phyloP scores from a whole-genome alignment of 2,797 vertebrate genomes.

The Microchirus variegatus region DNA sequence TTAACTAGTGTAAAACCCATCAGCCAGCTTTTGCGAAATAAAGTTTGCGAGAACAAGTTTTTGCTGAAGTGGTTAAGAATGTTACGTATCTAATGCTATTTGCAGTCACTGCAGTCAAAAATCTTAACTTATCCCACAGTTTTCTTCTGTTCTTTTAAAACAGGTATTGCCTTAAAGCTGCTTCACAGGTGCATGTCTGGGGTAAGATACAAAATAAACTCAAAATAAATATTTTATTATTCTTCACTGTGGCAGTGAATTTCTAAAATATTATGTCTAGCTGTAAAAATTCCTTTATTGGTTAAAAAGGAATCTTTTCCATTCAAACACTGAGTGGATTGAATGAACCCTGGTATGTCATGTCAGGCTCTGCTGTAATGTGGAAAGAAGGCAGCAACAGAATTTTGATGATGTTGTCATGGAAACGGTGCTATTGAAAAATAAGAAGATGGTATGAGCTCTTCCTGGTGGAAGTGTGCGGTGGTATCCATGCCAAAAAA shows the following conservation, averaged over 20 bases:
- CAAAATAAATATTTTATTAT: slow-evolving; percentile 6
- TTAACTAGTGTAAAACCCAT: slow-evolving; percentile 63
- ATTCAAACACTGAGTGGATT: slow-evolving; percentile 15
- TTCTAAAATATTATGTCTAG: slow-evolving; percentile 2
- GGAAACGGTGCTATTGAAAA: slow-evolving; percentile 46
- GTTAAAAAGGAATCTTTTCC: slow-evolving; percentile 8
- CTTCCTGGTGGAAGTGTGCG: slow-evolving; percentile 25
- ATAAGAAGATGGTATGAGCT: slow-evolving; percentile 25
- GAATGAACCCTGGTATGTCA: slow-evolving; percentile 20
- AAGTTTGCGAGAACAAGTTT: slow-evolving; percentile 52
- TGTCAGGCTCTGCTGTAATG: slow-evolving; percentile 24
- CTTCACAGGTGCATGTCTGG: slow-evolving; percentile 33
- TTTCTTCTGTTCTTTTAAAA: slow-evolving; percentile 20
- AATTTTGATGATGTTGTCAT: slow-evolving; percentile 55
- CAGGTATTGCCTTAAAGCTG: slow-evolving; percentile 32
- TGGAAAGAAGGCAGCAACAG: slow-evolving; percentile 28
- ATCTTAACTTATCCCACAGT: slow-evolving; percentile 45
- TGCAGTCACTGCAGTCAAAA: slow-evolving; percentile 39
- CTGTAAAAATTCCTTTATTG: slow-evolving; percentile 1
- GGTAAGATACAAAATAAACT: slow-evolving; percentile 15
- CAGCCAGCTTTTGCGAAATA: slow-evolving; percentile 48
- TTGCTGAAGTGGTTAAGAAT: slow-evolving; percentile 39
- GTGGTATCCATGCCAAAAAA: slow-evolving; percentile 24
- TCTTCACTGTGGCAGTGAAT: background rate
- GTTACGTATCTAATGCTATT: slow-evolving; percentile 58